Evolutionary conservation across 2,888 invertebrate species (phyloP).

Genomic region (Phalera bucephala): DNA sequence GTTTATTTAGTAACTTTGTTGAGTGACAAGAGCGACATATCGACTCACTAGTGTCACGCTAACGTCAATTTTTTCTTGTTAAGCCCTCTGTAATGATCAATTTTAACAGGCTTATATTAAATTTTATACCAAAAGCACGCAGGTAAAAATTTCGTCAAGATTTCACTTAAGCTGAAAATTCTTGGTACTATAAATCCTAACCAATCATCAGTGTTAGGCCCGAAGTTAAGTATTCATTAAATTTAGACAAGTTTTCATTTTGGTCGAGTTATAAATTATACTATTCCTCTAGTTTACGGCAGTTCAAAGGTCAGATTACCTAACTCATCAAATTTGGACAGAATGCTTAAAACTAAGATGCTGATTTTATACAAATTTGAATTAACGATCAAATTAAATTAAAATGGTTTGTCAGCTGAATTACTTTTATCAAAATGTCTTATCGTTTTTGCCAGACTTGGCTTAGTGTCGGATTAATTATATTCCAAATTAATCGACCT

Average conservation of each 20-base stretch:
- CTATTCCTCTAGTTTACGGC: neutral
- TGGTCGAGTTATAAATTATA: neutral
- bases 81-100: neutral
- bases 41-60: too few relatives aligned
- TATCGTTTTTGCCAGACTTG: neutral
- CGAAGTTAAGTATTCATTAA: neutral
- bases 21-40: too few relatives aligned
- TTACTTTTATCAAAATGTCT: neutral
- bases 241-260: neutral
- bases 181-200: neutral
- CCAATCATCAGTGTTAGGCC: neutral
- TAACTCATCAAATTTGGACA: too few relatives aligned
- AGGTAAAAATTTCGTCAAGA: neutral
- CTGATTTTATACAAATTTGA: neutral
- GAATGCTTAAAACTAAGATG: too few relatives aligned
- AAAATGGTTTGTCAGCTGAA: neutral
- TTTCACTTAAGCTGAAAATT: neutral
- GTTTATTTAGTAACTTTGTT: too few relatives aligned
- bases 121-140: neutral
- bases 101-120: too few relatives aligned
- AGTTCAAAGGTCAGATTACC: neutral
- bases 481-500: conserved; percentile 54
- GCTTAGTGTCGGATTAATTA: neutral
- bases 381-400: neutral
- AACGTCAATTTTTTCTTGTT: too few relatives aligned